These are phyloP conservation scores for Ganaspis brasiliensis DNA, from an alignment of 2,888 invertebrate genomes.

Conservation along the genomic window DNA sequence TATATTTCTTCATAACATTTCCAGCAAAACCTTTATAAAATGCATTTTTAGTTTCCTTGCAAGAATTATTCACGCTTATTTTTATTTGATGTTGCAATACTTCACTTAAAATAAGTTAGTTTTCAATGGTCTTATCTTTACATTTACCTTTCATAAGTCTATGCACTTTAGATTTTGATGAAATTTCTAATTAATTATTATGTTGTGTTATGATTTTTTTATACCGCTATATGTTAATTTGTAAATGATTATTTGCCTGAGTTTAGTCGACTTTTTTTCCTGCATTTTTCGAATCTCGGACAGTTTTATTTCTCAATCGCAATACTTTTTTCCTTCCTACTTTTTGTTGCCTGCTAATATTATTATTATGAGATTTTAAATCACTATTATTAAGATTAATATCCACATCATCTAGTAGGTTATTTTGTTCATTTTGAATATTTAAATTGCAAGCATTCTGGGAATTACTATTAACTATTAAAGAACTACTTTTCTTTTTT, in stretches of 20 bases:
- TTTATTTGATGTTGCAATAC: not conserved
- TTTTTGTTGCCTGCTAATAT: not conserved
- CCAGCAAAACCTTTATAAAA: not conserved
- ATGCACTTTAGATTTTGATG: too few species aligned
- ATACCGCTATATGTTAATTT: not conserved
- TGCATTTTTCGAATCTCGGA: not conserved
- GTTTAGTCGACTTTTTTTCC: not conserved
- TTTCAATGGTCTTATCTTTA: not conserved
- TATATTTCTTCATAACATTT: constrained; percentile 4
- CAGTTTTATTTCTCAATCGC: not conserved
- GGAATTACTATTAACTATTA: not conserved
- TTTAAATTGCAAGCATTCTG: not conserved
- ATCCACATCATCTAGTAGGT: not conserved
- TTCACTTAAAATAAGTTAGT: not conserved
- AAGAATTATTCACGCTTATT: not conserved
- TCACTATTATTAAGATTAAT: not conserved
- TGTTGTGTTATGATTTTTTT: too few species aligned
- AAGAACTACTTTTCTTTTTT: not conserved
- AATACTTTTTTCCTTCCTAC: not conserved
- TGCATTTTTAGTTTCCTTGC: not conserved
- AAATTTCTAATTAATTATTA: too few species aligned
- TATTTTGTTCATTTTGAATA: not conserved
- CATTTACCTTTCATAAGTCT: too few species aligned
- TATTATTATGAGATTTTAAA: not conserved
- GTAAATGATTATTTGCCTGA: not conserved